A percentile compares a stretch with the other conserved stretches of the same genome.
phyloP scores from a whole-genome alignment of 2,113 vertebrate genomes.

The Asarcornis scutulata region DNA sequence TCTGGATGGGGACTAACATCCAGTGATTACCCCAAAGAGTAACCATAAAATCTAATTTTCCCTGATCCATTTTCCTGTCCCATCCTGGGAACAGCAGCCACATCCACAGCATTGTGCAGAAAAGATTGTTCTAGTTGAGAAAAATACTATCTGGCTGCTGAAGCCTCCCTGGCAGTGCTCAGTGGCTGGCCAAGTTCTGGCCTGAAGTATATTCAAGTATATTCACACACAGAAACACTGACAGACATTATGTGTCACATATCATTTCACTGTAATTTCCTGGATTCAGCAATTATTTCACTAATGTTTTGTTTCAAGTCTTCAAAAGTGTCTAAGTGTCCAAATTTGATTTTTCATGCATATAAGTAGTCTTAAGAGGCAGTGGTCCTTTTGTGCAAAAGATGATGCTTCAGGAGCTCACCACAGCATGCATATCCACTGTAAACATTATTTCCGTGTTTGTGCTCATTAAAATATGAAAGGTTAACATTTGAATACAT shows the following conservation, averaged over 20 bases:
- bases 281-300: background rate
- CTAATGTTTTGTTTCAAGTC: background rate
- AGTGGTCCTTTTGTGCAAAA: background rate
- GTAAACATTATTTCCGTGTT: background rate
- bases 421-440: background rate
- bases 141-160: background rate
- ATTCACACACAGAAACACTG: background rate
- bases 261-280: background rate
- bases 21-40: background rate
- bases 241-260: background rate
- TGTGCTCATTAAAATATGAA: background rate
- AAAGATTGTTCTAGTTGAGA: background rate
- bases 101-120: background rate
- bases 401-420: background rate
- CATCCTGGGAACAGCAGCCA: background rate
- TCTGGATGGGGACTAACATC: background rate
- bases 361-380: background rate
- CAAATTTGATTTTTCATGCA: background rate
- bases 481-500: background rate
- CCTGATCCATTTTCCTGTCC: background rate
- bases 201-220: background rate
- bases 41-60: background rate
- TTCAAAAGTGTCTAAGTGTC: background rate
- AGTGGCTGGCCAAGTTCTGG: background rate
- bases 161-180: background rate